These are phyloP conservation scores for Okamejei kenojei DNA, from an alignment of 2,797 vertebrate species.

Conservation along the genomic window DNA sequence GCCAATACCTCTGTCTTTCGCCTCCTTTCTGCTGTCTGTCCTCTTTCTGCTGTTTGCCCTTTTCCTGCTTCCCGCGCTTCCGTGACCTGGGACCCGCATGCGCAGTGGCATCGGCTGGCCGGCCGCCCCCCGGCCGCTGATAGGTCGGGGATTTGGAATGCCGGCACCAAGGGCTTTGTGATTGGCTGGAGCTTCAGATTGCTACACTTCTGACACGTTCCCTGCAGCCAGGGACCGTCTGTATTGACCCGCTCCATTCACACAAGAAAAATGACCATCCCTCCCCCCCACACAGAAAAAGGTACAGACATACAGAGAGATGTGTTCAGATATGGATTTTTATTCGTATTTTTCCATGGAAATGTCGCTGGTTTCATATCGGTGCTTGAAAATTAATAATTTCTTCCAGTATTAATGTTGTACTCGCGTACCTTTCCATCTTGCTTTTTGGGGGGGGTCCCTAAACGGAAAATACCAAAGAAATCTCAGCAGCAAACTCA, in stretches of 20 bases:
- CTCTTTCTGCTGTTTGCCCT: background rate
- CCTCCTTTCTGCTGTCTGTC: background rate
- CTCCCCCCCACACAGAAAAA: too few species aligned
- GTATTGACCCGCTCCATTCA: background rate
- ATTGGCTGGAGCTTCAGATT: background rate
- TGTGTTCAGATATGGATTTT: background rate
- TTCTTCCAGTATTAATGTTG: background rate
- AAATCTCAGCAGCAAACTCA: background rate
- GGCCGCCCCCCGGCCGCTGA: background rate
- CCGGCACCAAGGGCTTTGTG: background rate
- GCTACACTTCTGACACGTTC: background rate
- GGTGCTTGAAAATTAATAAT: background rate
- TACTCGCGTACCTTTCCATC: too few species aligned
- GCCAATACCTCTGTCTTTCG: background rate
- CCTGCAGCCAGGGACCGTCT: background rate
- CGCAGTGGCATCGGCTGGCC: background rate
- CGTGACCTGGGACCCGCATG: background rate
- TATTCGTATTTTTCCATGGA: too few species aligned
- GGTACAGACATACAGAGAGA: background rate
- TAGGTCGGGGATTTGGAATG: background rate
- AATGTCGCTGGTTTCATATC: background rate
- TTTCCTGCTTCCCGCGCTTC: constrained; percentile 2
- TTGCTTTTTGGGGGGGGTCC: background rate
- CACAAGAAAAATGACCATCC: background rate
- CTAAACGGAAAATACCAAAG: background rate